A percentile compares a stretch with the other conserved stretches of the same genome.
phyloP scores from a whole-genome alignment of 2,797 vertebrate genomes.

The Lacerta viridis region DNA sequence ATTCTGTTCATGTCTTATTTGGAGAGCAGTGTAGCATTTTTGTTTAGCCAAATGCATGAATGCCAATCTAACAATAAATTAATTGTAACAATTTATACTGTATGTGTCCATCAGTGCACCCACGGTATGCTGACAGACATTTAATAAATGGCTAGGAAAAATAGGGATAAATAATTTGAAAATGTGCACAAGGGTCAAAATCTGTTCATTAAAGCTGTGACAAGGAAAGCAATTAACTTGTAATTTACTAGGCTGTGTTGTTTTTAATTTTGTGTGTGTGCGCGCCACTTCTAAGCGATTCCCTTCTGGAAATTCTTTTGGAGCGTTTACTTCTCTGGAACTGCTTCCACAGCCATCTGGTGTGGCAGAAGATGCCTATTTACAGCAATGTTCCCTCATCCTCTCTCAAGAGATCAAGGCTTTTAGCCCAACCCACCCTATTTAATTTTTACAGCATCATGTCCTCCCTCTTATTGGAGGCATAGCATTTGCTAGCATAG shows the following conservation, averaged over 20 bases:
- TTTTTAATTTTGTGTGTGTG: not conserved
- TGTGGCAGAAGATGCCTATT: constrained; percentile 34
- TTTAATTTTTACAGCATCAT: constrained; percentile 47
- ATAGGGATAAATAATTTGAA: constrained; percentile 21
- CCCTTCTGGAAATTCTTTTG: not conserved
- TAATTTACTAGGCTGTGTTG: not conserved
- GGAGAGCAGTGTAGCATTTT: not conserved
- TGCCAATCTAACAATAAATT: not conserved
- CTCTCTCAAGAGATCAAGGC: constrained; percentile 40
- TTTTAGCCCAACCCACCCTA: constrained; percentile 39
- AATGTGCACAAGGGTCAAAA: constrained; percentile 21
- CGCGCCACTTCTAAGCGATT: constrained; percentile 7
- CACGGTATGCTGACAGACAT: not conserved
- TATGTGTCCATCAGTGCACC: not conserved
- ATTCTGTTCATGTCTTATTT: not conserved
- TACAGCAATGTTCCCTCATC: not conserved
- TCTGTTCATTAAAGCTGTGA: not conserved
- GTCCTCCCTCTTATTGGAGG: constrained; percentile 23
- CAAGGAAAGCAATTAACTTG: constrained; percentile 20
- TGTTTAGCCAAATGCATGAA: not conserved
- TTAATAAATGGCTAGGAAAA: constrained; percentile 17
- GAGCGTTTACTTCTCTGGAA: constrained; percentile 44
- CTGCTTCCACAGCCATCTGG: constrained; percentile 35
- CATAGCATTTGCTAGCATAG: constrained; percentile 8
- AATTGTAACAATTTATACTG: not conserved